Conservation (phyloP, 2,888 invertebrate genomes). For the Micropterix aruncella region DNA sequence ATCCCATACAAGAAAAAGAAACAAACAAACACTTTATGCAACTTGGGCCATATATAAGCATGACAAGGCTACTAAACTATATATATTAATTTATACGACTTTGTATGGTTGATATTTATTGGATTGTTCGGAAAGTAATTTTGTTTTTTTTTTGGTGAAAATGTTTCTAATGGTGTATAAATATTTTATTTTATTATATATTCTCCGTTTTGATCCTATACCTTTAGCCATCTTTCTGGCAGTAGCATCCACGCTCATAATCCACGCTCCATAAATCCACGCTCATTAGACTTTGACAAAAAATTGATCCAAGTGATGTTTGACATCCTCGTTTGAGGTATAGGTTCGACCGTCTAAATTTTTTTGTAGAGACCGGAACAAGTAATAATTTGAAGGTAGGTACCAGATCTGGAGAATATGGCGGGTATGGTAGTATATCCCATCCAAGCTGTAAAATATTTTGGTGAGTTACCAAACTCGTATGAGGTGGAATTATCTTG, state of each 20-base stretch:
- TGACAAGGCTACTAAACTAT: too few relatives aligned
- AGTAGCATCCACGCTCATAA: too few relatives aligned
- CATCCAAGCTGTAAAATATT: neutral
- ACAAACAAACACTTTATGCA: too few relatives aligned
- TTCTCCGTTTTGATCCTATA: neutral
- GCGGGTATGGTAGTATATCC: constrained; percentile 4
- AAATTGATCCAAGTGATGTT: constrained; percentile 8
- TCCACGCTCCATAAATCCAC: too few relatives aligned
- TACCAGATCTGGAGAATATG: constrained; percentile 7
- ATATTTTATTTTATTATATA: too few relatives aligned
- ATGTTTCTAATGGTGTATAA: too few relatives aligned
- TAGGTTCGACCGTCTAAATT: constrained; percentile 7
- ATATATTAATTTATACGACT: too few relatives aligned
- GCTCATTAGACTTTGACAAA: constrained; percentile 5
- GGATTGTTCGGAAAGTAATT: too few relatives aligned
- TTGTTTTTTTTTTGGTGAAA: too few relatives aligned
- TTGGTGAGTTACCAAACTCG: neutral
- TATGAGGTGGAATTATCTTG: constrained; percentile 3
- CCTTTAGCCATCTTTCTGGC: neutral
- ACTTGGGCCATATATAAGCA: too few relatives aligned
- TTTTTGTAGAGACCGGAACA: constrained; percentile 8
- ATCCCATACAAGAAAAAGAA: too few relatives aligned
- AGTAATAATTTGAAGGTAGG: constrained; percentile 5
- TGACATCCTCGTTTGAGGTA: constrained; percentile 6
- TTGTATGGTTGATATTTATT: too few relatives aligned